Base-by-base conservation (phyloP, 35 echinoderm and acorn worm genomes). In the Strongylocentrotus purpuratus region DNA sequence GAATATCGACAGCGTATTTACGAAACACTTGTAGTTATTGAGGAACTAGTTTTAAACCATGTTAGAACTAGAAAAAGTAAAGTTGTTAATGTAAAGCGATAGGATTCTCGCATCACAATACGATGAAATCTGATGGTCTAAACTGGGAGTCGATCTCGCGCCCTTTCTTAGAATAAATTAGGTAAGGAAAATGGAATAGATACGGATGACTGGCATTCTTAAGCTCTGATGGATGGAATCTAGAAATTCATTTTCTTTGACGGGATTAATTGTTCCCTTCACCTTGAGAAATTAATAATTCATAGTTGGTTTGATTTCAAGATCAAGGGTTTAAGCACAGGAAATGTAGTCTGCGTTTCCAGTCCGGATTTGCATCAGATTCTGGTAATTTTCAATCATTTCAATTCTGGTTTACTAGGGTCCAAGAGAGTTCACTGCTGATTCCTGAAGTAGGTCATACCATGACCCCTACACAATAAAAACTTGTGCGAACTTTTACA, bases 251-350 rank as follows among this genome's bases (percentile, higher is more conserved):
- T 41, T 41, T 41, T 41, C 35, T 3, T 55, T 55, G 1, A 2
- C 50, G 11, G 65, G 65, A 28, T 22, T 7, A 18, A 78, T n/a
- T 78, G 65, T 78, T 78, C 65, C 65, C 20, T 78, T 78, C 25
- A 78, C 65, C 65, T 78, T 78, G 65, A 78, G 65, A 78, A 78
- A n/a, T 78, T 78, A 78, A 78, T n/a, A 78, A 78, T 78, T n/a
- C 22, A 78, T 78, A 22, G 65, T 78, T 78, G 5, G 22, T 28
- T 28, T 78, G 65, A 78, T 78, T 28, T 78, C 65, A 78, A 78
- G 65, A 78, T 78, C 65, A 78, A 78, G 65, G 65, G 22, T 78
- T 22, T 28, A 78, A n/a, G 25, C 10, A n/a, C 4, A 78, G 20
- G 28, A 59, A n/a, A 25, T 25, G 18, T 78, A n/a, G 65, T 78